Evolutionary conservation across 37 sponge, comb jelly and placozoan species (phyloP), one percentile per base, ranked within the genome.

Genomic region (Lycopodina hypogea): DNA sequence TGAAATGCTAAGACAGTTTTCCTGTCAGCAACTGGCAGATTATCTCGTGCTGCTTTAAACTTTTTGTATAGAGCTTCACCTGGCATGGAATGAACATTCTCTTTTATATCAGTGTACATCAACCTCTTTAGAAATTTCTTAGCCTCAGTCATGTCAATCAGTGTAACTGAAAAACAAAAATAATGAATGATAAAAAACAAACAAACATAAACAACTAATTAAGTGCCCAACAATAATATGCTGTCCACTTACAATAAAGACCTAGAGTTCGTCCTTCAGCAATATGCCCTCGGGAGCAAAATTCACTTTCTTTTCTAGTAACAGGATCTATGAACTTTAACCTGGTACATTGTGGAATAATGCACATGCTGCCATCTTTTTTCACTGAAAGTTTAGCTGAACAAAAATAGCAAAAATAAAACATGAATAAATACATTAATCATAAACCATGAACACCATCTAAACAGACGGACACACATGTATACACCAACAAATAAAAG

Each of bases 1-100:
- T 93, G 93, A 37, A 93, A 93, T 53, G 93, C 93, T 50, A 93
- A 50, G 24, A 61, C 57, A 17, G 93, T 93, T 34, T 86, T 82
- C 35, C 93, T 32, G 57, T 93, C 83, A 42, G 50, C 53, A n/a
- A 57, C 59, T 1, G 87, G 79, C 24, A 93, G 81, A 35, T 52
- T 30, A 34, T 65, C 41, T 52, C 48, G 57, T n/a, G 68, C 81
- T 7, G 56, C 69, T 39, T 78, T 85, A 58, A 86, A 93, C 37
- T 52, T 41, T 26, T 86, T 79, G 67, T 75, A 89, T 14, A 93
- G 81, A 19, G 40, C 56, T 34, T 90, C 93, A 35, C 84, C 87
- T 23, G 77, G 77, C 33, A 86, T 88, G 29, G 93, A 87, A 32
- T 85, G 78, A 14, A 59, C 74, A 57, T 93, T 93, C 35, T 93